These are phyloP conservation scores for rat (Rattus norvegicus) DNA, from an alignment of 2,113 vertebrate species.

Conservation along the genomic window DNA sequence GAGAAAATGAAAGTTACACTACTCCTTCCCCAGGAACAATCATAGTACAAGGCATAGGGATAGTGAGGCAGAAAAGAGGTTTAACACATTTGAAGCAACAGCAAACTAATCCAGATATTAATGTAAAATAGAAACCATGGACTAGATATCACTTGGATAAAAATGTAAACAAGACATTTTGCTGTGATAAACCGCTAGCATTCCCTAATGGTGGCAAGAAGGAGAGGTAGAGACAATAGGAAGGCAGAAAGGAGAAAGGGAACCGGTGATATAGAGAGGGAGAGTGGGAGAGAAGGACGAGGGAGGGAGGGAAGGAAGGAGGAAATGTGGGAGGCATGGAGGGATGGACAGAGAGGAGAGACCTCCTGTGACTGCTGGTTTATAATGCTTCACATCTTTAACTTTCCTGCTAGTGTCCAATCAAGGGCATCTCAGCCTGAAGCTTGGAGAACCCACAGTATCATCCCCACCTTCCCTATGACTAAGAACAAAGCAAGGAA, in stretches of 20 bases:
- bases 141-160: background rate
- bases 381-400: background rate
- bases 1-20: background rate
- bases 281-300: background rate
- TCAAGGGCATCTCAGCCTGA: background rate
- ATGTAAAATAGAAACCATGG: background rate
- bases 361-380: too few relatives aligned
- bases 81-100: background rate
- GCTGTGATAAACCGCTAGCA: too few relatives aligned
- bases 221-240: too few relatives aligned
- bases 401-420: background rate
- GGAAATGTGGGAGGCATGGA: too few relatives aligned
- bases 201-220: too few relatives aligned
- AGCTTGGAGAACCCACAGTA: background rate
- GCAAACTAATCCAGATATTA: background rate
- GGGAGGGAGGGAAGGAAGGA: too few relatives aligned
- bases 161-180: background rate
- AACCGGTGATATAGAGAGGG: background rate
- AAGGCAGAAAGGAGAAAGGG: background rate
- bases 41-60: background rate
- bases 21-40: background rate
- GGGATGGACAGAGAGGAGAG: background rate
- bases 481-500: background rate
- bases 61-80: background rate
- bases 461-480: background rate